Conservation (phyloP, 1,140 invertebrate genomes). For the Gryllus bimaculatus region DNA sequence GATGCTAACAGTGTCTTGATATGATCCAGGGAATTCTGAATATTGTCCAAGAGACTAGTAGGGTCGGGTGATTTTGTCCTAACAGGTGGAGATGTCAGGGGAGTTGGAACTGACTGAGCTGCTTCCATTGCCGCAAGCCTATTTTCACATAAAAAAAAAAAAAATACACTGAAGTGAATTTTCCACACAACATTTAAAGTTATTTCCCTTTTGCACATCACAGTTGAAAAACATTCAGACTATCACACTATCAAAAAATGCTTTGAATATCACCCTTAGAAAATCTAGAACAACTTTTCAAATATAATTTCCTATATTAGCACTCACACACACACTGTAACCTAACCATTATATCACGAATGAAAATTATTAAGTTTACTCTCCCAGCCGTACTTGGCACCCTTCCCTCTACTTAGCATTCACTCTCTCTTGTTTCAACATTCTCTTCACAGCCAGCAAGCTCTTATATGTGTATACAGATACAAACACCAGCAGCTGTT, state of each 20-base stretch:
- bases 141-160: not conserved
- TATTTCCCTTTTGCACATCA: too few relatives aligned
- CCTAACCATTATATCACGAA: too few relatives aligned
- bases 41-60: slow-evolving; percentile 33
- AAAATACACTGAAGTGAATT: too few relatives aligned
- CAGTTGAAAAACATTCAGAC: too few relatives aligned
- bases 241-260: too few relatives aligned
- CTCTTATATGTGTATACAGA: not conserved
- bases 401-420: not conserved
- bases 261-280: too few relatives aligned
- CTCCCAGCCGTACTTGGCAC: too few relatives aligned
- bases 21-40: slow-evolving; percentile 36
- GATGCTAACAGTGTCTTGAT: slow-evolving; percentile 47
- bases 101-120: not conserved
- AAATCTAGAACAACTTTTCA: too few relatives aligned
- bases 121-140: slow-evolving; percentile 25
- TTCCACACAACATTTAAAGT: too few relatives aligned
- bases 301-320: too few relatives aligned
- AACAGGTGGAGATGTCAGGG: slow-evolving; percentile 3
- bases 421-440: not conserved
- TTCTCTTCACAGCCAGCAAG: not conserved
- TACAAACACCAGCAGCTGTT: not conserved
- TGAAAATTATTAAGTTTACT: too few relatives aligned
- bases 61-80: slow-evolving; percentile 19
- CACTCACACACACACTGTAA: too few relatives aligned